A percentile compares a stretch with the other conserved stretches of the same genome.
Conservation (phyloP, 2,113 vertebrate genomes). For the Numenius arquata region DNA sequence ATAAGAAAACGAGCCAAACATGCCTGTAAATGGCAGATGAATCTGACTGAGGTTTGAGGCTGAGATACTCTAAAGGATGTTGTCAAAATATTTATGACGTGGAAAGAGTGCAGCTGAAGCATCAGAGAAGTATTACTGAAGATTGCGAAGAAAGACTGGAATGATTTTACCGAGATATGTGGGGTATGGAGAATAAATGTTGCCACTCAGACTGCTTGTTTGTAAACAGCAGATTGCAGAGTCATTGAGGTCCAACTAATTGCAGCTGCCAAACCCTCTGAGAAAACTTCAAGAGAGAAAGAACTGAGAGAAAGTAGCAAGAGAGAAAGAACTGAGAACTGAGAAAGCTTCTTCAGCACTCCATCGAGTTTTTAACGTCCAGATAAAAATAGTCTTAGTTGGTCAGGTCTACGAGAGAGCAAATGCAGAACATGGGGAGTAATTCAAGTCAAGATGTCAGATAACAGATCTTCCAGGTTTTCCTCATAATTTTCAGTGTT, state of each 20-base stretch:
- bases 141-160: not conserved
- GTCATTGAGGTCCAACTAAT: not conserved
- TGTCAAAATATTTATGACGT: constrained; percentile 46
- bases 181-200: not conserved
- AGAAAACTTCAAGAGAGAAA: no score
- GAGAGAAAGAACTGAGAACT: no score
- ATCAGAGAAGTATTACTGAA: not conserved
- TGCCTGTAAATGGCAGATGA: not conserved
- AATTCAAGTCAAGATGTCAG: not conserved
- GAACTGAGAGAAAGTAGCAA: no score
- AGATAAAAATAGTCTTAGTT: not conserved
- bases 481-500: not conserved
- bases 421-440: not conserved
- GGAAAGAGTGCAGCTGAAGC: not conserved
- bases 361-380: not conserved
- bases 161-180: not conserved
- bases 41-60: not conserved
- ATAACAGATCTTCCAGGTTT: not conserved
- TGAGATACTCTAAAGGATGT: not conserved
- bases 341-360: not conserved
- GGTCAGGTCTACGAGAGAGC: not conserved
- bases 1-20: not conserved
- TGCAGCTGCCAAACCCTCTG: not conserved
- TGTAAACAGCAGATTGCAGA: constrained; percentile 9
- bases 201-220: not conserved